Percentiles rank a stretch among this genome's conserved stretches.
phyloP scores from a whole-genome alignment of 2,113 vertebrate species.

The Echinops telfairi region DNA sequence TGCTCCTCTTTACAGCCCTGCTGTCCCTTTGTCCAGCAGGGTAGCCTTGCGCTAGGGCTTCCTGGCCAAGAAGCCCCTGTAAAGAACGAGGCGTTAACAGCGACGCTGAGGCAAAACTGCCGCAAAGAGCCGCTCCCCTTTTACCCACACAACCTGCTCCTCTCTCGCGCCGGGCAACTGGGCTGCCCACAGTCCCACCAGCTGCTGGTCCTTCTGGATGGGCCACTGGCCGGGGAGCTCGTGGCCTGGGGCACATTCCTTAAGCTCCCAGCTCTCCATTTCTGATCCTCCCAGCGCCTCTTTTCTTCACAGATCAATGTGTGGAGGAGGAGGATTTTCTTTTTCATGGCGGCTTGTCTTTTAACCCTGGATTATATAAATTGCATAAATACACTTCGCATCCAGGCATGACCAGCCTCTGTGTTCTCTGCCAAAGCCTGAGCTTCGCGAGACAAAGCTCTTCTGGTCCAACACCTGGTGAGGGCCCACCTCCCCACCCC shows the following conservation, averaged over 20 bases:
- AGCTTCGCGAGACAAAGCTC: neutral
- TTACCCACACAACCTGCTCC: no score
- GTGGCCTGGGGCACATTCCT: neutral
- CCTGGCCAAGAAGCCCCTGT: neutral
- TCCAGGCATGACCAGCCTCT: neutral
- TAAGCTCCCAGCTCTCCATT: neutral
- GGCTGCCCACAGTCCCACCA: neutral
- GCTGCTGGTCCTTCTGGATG: no score
- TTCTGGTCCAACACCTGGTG: no score
- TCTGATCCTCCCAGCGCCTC: neutral
- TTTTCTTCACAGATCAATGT: neutral
- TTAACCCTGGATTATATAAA: neutral
- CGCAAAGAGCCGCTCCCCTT: neutral
- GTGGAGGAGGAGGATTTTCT: neutral
- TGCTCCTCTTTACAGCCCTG: neutral
- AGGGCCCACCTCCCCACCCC: neutral
- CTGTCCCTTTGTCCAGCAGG: neutral
- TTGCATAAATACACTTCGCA: neutral
- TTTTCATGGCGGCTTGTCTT: neutral
- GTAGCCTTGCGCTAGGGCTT: neutral
- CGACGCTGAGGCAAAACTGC: no score
- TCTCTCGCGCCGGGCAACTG: neutral
- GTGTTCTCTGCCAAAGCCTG: neutral
- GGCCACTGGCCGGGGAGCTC: accelerated
- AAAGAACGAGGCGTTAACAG: neutral